Evolutionary conservation across 2,113 vertebrate species (phyloP).

Genomic region (Lagopus muta): DNA sequence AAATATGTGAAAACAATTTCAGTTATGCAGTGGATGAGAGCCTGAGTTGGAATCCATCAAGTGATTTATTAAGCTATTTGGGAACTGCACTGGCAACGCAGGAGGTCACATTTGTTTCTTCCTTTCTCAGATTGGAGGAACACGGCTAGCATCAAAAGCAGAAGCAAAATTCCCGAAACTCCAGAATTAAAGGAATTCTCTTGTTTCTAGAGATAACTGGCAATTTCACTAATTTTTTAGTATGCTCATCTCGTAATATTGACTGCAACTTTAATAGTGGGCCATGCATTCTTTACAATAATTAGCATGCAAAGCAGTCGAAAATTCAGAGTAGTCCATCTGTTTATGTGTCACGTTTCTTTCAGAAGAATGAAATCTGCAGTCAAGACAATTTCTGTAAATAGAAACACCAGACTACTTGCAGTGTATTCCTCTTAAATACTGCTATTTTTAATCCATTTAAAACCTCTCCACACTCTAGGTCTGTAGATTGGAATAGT

Average conservation of each 20-base stretch:
- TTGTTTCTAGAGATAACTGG: background rate
- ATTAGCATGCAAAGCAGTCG: background rate
- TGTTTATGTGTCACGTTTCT: background rate
- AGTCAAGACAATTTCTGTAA: constrained; percentile 7
- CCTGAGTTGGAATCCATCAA: background rate
- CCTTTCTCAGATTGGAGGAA: background rate
- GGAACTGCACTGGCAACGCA: background rate
- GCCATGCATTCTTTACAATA: background rate
- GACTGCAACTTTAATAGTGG: background rate
- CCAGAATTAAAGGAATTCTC: background rate
- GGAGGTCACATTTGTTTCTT: background rate
- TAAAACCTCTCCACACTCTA: background rate
- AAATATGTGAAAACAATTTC: background rate
- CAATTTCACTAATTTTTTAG: background rate
- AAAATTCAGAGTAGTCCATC: background rate
- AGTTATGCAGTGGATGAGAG: background rate
- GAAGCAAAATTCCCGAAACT: background rate
- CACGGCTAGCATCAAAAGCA: background rate
- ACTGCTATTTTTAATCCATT: background rate
- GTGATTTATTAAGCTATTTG: background rate
- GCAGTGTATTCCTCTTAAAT: background rate
- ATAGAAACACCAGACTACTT: background rate
- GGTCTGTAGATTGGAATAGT: background rate
- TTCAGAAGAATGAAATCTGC: background rate
- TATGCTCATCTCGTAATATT: background rate